These are phyloP conservation scores for Pantherophis alleghaniensis DNA, from an alignment of 2,797 vertebrate species.

Conservation along the genomic window DNA sequence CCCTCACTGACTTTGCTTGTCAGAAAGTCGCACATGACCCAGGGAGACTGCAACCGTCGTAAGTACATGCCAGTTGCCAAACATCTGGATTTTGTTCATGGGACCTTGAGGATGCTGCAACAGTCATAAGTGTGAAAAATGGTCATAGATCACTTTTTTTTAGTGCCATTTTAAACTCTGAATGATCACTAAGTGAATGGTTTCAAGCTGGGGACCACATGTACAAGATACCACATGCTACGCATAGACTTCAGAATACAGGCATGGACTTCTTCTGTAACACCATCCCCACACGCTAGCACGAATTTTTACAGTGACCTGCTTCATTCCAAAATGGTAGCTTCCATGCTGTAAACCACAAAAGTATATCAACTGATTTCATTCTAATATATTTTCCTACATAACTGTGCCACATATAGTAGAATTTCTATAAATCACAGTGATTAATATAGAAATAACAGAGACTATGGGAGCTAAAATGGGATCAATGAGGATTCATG, in stretches of 20 bases:
- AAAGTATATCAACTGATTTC: neutral
- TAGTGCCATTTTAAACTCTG: neutral
- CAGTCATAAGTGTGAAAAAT: neutral
- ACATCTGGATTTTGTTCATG: too few species aligned
- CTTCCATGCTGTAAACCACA: neutral
- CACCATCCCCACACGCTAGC: neutral
- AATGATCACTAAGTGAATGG: neutral
- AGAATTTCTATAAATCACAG: neutral
- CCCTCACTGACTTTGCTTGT: neutral
- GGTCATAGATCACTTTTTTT: neutral
- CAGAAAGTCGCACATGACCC: neutral
- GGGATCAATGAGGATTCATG: neutral
- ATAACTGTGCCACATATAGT: neutral
- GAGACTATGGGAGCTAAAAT: neutral
- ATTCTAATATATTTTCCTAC: neutral
- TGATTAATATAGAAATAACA: neutral
- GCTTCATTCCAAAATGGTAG: neutral
- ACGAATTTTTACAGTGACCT: neutral
- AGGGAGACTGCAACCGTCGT: too few species aligned
- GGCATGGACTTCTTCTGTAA: neutral
- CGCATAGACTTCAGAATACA: neutral
- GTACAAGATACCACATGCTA: neutral
- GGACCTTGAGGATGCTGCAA: neutral
- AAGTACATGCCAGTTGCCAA: too few species aligned
- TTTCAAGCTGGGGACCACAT: neutral